Conservation (phyloP, 2,888 invertebrate genomes). For the Plebejus argus region DNA sequence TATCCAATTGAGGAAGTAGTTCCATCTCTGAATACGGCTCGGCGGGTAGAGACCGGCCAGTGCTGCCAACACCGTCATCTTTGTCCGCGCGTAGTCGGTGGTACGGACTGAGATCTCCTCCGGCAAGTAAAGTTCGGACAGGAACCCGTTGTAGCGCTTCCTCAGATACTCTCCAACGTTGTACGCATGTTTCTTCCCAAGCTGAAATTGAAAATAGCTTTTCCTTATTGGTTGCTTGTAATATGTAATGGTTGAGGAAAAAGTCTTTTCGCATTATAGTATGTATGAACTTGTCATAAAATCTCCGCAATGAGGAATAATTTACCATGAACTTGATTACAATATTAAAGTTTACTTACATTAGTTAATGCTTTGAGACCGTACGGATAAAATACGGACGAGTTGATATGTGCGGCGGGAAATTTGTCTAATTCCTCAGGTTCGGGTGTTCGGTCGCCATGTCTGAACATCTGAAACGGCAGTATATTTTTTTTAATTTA, state of each 20-base stretch:
- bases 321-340: slow-evolving; percentile 27
- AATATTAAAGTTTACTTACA: slow-evolving; percentile 61
- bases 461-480: slow-evolving; percentile 81
- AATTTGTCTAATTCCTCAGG: slow-evolving; percentile 70
- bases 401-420: slow-evolving; percentile 69
- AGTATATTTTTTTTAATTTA: not conserved
- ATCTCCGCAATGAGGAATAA: not conserved
- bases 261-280: too few species aligned
- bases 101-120: slow-evolving; percentile 79
- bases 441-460: slow-evolving; percentile 86
- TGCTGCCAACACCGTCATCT: slow-evolving; percentile 86
- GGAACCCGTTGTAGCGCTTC: slow-evolving; percentile 63
- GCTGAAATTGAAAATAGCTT: slow-evolving; percentile 51
- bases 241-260: too few species aligned
- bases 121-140: slow-evolving; percentile 70
- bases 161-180: slow-evolving; percentile 73
- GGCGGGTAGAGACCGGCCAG: slow-evolving; percentile 86
- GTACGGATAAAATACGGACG: slow-evolving; percentile 76
- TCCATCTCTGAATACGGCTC: slow-evolving; percentile 76
- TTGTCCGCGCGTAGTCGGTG: slow-evolving; percentile 86
- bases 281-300: not conserved
- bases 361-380: slow-evolving; percentile 84
- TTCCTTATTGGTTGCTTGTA: not conserved
- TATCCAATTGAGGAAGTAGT: slow-evolving; percentile 82
- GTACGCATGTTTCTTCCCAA: slow-evolving; percentile 75